Percentiles rank a stretch among this genome's conserved stretches.
phyloP scores from a whole-genome alignment of 2,113 vertebrate genomes.

The Pterocles orientalis region DNA sequence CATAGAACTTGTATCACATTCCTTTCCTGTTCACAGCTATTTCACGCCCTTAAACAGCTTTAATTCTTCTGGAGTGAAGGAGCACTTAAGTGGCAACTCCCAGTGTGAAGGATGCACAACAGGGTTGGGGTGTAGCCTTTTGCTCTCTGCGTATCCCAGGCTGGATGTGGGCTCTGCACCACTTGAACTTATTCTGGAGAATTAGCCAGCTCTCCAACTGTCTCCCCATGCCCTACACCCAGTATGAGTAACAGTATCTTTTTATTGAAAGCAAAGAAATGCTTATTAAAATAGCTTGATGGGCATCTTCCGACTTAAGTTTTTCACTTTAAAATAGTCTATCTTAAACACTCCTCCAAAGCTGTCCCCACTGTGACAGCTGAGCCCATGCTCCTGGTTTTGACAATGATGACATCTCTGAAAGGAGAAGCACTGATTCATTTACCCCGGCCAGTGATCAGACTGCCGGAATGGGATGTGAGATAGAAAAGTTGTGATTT shows the following conservation, averaged over 20 bases:
- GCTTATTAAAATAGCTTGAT: background rate
- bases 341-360: background rate
- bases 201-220: background rate
- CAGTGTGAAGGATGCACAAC: background rate
- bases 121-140: background rate
- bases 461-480: background rate
- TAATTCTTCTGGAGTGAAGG: constrained; percentile 1
- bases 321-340: background rate
- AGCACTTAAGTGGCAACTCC: background rate
- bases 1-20: constrained; percentile 12
- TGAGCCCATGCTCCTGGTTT: background rate
- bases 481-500: background rate
- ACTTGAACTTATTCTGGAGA: background rate
- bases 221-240: background rate
- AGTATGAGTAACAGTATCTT: background rate
- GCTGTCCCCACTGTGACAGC: background rate
- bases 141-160: background rate
- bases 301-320: background rate
- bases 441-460: background rate
- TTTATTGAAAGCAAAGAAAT: background rate
- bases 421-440: background rate
- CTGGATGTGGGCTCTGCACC: background rate
- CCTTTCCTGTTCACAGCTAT: constrained; percentile 9
- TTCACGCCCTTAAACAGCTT: background rate
- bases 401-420: background rate